Percentiles rank a stretch among this genome's conserved stretches.
phyloP scores from a whole-genome alignment of 2,888 invertebrate species.

The Hemithea aestivaria region DNA sequence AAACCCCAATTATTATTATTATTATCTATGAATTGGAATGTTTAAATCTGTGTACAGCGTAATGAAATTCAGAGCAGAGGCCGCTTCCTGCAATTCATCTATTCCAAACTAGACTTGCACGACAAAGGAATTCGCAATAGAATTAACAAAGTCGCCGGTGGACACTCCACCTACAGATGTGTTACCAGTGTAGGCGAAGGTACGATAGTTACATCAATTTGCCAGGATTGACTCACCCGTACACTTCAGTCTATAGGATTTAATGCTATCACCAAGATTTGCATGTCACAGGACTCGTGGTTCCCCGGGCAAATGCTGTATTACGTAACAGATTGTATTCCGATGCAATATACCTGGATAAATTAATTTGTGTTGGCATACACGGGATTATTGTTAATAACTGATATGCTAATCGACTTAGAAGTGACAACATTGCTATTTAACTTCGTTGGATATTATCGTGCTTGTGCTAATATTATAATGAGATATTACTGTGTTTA shows the following conservation, averaged over 20 bases:
- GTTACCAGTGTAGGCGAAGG: constrained; percentile 44
- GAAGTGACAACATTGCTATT: not conserved
- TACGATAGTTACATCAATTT: constrained; percentile 66
- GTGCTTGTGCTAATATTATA: too few species aligned
- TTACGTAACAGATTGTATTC: constrained; percentile 54
- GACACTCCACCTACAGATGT: constrained; percentile 33
- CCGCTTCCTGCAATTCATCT: constrained; percentile 39
- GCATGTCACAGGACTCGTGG: constrained; percentile 69
- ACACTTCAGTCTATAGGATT: constrained; percentile 63
- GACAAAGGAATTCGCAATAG: constrained; percentile 54
- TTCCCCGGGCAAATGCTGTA: constrained; percentile 52
- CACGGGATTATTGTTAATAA: constrained; percentile 20
- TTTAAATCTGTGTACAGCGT: too few species aligned
- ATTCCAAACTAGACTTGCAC: constrained; percentile 36
- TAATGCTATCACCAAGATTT: constrained; percentile 76
- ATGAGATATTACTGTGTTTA: too few species aligned
- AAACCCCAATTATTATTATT: too few species aligned
- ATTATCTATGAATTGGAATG: too few species aligned
- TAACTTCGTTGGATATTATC: not conserved
- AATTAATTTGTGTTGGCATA: constrained; percentile 43
- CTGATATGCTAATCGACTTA: not conserved
- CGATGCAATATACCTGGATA: constrained; percentile 48
- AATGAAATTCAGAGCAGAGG: constrained; percentile 29
- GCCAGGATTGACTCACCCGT: constrained; percentile 48
- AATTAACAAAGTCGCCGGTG: constrained; percentile 52